Conservation (phyloP, 2,113 vertebrate genomes). For the Odocoileus hemionus region DNA sequence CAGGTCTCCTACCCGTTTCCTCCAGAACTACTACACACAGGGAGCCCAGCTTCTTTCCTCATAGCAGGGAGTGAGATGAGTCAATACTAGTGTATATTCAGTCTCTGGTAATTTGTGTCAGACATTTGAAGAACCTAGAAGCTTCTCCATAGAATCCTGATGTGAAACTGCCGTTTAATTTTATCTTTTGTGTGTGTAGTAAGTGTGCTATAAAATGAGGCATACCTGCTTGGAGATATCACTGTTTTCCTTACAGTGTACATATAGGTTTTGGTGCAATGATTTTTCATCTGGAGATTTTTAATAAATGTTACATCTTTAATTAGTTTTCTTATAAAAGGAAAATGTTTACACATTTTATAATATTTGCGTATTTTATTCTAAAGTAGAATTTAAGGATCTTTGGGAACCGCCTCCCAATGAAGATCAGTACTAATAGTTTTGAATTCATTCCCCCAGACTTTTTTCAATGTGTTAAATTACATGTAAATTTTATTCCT, state of each 20-base stretch:
- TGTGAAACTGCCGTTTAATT: neutral
- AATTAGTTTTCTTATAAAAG: slow-evolving; percentile 19
- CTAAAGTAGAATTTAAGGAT: neutral
- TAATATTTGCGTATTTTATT: neutral
- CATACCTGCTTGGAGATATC: neutral
- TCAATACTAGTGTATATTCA: neutral
- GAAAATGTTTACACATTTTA: neutral
- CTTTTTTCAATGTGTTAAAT: neutral
- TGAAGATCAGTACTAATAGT: neutral
- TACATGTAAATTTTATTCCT: neutral
- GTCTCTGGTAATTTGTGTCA: neutral
- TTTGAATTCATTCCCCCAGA: neutral
- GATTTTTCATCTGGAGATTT: neutral
- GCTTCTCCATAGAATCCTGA: neutral
- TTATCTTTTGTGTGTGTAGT: neutral
- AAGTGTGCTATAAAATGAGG: neutral
- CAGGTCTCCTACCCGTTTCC: neutral
- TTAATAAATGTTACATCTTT: neutral
- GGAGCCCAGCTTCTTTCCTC: neutral
- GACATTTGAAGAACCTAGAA: neutral
- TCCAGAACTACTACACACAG: neutral
- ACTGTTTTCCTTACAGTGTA: neutral
- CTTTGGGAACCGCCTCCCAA: neutral
- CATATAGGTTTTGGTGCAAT: neutral
- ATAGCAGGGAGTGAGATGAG: neutral